Conservation (phyloP, 2,113 vertebrate genomes). For the Pterocles burchelli region DNA sequence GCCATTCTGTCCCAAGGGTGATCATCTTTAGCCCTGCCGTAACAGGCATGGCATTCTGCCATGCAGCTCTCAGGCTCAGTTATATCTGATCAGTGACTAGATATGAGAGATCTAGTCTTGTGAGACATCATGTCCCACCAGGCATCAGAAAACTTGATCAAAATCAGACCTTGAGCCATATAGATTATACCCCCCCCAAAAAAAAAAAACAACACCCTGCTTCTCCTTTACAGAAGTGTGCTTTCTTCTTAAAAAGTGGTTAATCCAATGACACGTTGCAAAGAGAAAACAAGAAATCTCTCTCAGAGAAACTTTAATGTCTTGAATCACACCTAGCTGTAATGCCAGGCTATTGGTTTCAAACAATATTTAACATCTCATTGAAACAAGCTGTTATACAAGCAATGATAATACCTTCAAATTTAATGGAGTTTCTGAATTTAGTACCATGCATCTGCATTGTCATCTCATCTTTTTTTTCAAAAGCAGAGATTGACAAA, state of each 20-base stretch:
- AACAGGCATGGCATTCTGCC: not conserved
- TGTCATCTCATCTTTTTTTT: not conserved
- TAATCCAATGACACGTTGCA: not conserved
- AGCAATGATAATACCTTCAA: not conserved
- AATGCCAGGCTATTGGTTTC: not conserved
- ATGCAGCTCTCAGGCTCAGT: fast-evolving
- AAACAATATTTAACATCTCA: not conserved
- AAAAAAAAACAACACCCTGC: not conserved
- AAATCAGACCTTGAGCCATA: not conserved
- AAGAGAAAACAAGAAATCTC: not conserved
- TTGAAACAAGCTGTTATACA: not conserved
- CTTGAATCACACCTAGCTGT: not conserved
- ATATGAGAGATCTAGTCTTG: not conserved
- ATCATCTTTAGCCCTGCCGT: not conserved
- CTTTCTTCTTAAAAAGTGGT: not conserved
- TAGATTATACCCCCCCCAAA: fast-evolving
- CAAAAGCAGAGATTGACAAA: not conserved
- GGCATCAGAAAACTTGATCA: not conserved
- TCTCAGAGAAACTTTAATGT: not conserved
- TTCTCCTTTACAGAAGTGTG: not conserved
- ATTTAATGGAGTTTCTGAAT: not conserved
- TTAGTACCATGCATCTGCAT: not conserved
- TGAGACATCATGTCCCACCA: not conserved
- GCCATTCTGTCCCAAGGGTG: fast-evolving
- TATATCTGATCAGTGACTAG: not conserved